phyloP scores from a whole-genome alignment of 2,797 vertebrate genomes.

The Furcifer pardalis region DNA sequence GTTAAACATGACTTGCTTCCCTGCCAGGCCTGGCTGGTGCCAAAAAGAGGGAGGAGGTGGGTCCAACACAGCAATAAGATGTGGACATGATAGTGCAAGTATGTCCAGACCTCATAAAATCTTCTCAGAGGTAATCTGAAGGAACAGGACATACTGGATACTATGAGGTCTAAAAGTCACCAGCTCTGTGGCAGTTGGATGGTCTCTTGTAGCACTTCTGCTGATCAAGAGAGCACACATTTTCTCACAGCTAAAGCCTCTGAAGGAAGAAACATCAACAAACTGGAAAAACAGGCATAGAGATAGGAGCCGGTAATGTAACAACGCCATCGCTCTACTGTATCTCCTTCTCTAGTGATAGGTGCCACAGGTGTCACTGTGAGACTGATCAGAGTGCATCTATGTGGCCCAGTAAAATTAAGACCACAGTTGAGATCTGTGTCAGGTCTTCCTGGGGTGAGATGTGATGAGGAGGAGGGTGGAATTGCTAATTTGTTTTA shows the following conservation, averaged over 20 bases:
- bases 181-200: not conserved
- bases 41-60: not conserved
- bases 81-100: not conserved
- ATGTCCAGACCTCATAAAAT: not conserved
- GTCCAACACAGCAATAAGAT: not conserved
- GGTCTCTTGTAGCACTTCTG: not conserved
- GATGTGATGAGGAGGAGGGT: too few relatives aligned
- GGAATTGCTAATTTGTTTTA: too few relatives aligned
- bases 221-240: not conserved
- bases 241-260: not conserved
- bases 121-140: not conserved
- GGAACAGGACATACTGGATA: not conserved
- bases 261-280: not conserved
- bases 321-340: not conserved
- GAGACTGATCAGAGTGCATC: not conserved
- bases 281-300: not conserved
- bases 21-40: not conserved
- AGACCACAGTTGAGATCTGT: too few relatives aligned
- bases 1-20: not conserved
- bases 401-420: not conserved
- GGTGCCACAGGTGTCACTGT: not conserved
- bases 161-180: not conserved
- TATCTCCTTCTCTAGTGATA: not conserved
- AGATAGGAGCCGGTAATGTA: not conserved
- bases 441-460: too few relatives aligned